phyloP scores from a whole-genome alignment of 2,113 vertebrate species.

The Lycocorax pyrrhopterus region DNA sequence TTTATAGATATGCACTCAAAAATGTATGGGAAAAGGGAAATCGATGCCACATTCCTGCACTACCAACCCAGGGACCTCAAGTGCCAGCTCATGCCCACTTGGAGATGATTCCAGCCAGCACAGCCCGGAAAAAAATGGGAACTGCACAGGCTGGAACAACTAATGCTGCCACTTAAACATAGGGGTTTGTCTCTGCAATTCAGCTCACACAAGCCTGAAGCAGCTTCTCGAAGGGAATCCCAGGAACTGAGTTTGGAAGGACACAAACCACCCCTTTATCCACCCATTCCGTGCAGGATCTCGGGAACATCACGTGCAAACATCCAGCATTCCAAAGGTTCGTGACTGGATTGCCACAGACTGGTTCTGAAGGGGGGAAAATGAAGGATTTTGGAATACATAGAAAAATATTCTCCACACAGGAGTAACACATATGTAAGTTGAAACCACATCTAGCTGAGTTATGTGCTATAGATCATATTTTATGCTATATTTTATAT shows the following conservation, averaged over 20 bases:
- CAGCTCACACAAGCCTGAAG: neutral
- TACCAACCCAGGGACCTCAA: neutral
- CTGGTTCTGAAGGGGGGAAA: neutral
- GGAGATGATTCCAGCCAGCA: neutral
- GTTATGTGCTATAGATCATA: neutral
- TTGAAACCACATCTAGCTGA: neutral
- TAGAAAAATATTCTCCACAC: fast-evolving
- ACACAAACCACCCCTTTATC: fast-evolving
- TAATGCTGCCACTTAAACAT: neutral
- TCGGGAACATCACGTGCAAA: fast-evolving
- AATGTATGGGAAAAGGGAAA: neutral
- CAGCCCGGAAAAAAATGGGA: neutral
- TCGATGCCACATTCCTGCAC: neutral
- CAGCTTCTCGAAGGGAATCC: neutral
- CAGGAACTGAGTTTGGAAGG: neutral
- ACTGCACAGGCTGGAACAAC: neutral
- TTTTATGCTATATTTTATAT: neutral
- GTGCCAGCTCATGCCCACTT: neutral
- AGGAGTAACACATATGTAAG: neutral
- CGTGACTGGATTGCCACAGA: neutral
- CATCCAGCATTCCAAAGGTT: neutral
- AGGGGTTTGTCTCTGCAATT: neutral
- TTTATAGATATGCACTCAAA: neutral
- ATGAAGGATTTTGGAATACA: neutral
- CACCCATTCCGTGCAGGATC: neutral